These are phyloP conservation scores for Muscidifurax raptorellus DNA, from an alignment of 1,140 invertebrate genomes.

Conservation along the genomic window DNA sequence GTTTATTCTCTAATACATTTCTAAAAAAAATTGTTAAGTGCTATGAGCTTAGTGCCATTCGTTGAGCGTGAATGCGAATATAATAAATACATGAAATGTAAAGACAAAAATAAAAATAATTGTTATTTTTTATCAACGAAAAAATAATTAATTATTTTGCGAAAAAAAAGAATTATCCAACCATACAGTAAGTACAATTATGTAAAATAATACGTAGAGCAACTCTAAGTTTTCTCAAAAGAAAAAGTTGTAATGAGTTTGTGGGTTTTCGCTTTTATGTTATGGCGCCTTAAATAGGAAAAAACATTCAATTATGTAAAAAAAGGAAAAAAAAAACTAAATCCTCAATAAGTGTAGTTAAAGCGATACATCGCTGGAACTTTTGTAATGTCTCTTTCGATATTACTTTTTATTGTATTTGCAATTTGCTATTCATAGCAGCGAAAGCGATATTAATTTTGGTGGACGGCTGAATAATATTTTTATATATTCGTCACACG, in stretches of 20 bases:
- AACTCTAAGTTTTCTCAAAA: neutral
- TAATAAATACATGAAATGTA: neutral
- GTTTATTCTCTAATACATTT: conserved; percentile 13
- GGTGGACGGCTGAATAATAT: conserved; percentile 41
- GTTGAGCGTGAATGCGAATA: conserved; percentile 17
- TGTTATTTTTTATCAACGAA: conserved; percentile 41
- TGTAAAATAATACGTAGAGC: neutral
- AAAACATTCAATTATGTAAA: neutral
- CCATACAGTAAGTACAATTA: neutral
- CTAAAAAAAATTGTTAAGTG: conserved; percentile 29
- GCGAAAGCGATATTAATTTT: conserved; percentile 40
- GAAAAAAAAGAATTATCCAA: neutral
- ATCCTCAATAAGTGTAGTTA: neutral
- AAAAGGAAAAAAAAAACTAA: neutral
- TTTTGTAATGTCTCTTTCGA: conserved; percentile 26
- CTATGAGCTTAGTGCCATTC: conserved; percentile 39
- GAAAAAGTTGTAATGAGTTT: neutral
- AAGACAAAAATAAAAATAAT: conserved; percentile 18
- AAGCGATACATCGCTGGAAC: neutral
- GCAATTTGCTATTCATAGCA: conserved; percentile 7
- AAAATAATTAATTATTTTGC: conserved; percentile 44
- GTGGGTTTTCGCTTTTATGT: neutral
- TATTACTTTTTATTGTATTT: conserved; percentile 29
- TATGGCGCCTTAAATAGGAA: neutral
- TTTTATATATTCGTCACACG: conserved; percentile 42